Conservation (phyloP, 2,797 vertebrate genomes). For the Darevskia nairensis region DNA sequence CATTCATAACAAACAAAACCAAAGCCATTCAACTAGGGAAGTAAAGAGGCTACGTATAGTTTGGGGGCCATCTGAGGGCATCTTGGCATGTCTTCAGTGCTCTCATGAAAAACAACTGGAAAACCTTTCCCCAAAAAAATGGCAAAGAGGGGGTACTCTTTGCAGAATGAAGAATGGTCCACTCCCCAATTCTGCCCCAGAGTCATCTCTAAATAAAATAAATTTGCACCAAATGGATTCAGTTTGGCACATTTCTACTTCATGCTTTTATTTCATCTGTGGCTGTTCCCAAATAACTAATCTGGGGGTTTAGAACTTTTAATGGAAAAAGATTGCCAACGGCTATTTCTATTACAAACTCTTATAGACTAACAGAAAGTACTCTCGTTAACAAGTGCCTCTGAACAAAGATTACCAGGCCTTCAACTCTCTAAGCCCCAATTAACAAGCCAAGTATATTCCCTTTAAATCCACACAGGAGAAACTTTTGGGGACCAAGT, state of each 20-base stretch:
- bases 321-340: neutral
- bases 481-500: neutral
- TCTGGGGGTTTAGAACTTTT: neutral
- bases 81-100: no score
- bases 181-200: neutral
- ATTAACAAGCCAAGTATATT: slow-evolving; percentile 8
- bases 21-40: no score
- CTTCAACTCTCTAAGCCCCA: neutral
- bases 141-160: neutral
- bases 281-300: neutral
- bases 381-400: neutral
- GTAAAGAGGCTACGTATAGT: no score
- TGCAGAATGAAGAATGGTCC: neutral
- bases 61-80: no score
- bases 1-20: no score
- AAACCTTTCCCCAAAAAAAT: neutral
- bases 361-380: neutral
- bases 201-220: neutral
- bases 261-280: neutral
- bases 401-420: neutral
- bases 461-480: neutral
- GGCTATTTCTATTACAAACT: neutral
- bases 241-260: neutral
- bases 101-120: no score
- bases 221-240: neutral